phyloP scores from a whole-genome alignment of 2,113 vertebrate species.

The Meleagris gallopavo region DNA sequence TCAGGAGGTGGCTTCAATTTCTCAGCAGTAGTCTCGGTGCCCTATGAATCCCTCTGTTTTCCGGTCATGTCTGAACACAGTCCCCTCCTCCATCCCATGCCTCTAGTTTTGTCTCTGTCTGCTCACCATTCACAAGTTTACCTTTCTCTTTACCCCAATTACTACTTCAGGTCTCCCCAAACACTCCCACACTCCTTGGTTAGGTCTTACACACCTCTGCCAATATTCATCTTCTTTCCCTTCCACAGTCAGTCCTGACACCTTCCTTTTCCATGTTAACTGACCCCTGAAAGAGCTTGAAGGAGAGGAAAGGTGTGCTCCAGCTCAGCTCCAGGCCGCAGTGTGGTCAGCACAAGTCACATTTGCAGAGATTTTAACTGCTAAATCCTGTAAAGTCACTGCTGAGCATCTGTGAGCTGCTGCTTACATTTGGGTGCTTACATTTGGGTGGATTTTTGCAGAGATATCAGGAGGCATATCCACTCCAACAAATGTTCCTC shows the following conservation, averaged over 20 bases:
- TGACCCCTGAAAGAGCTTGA: not conserved
- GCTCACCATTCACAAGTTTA: not conserved
- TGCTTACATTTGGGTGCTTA: not conserved
- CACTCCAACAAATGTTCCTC: not conserved
- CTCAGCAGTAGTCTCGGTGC: not conserved
- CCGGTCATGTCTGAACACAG: not conserved
- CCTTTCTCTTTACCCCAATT: not conserved
- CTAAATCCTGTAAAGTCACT: not conserved
- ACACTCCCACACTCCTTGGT: rapidly evolving
- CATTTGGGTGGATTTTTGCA: not conserved
- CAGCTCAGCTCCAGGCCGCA: rapidly evolving
- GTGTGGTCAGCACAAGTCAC: not conserved
- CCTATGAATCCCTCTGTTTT: not conserved
- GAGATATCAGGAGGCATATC: not conserved
- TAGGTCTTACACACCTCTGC: not conserved
- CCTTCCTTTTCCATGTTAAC: not conserved
- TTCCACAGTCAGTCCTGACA: not conserved
- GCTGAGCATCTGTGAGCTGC: not conserved
- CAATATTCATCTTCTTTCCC: not conserved
- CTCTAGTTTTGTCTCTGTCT: not conserved
- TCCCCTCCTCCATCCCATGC: not conserved
- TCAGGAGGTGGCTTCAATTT: not conserved
- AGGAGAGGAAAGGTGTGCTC: not conserved
- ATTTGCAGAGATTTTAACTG: not conserved
- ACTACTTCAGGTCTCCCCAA: not conserved